Evolutionary conservation across 2,797 vertebrate genomes (phyloP).

Genomic region (Acropternis orthonyx): DNA sequence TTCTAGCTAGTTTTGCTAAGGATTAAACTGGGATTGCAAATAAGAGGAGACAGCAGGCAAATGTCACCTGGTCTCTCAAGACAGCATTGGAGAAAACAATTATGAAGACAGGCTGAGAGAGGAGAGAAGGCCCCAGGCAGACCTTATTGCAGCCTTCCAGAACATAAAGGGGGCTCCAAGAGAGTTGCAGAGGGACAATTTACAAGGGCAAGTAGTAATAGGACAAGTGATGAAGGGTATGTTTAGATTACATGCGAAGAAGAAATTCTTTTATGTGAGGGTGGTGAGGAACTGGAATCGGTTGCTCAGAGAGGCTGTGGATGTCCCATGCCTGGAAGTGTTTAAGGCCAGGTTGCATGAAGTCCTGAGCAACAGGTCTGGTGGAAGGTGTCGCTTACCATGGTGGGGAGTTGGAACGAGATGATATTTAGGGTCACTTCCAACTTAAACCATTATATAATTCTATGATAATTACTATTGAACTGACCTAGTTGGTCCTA

Average conservation of each 20-base stretch:
- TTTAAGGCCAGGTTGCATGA: background rate
- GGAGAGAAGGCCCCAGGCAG: background rate
- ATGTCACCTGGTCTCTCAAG: background rate
- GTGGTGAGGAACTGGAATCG: background rate
- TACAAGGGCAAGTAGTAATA: background rate
- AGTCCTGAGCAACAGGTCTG: background rate
- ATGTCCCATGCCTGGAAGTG: background rate
- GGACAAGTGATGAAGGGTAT: background rate
- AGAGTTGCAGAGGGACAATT: background rate
- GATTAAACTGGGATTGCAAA: background rate
- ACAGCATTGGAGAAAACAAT: background rate
- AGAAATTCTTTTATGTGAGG: background rate
- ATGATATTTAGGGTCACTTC: background rate
- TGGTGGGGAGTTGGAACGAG: background rate
- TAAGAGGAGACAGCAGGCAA: background rate
- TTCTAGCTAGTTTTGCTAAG: background rate
- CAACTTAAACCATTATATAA: background rate
- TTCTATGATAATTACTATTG: background rate
- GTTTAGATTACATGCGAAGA: background rate
- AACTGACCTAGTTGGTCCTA: constrained; percentile 3
- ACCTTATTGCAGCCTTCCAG: background rate
- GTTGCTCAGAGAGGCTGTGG: background rate
- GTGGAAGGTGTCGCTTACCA: background rate
- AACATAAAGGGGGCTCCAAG: background rate
- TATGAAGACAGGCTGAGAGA: background rate